phyloP scores from a whole-genome alignment of 2,113 vertebrate species.

The Indicator indicator region DNA sequence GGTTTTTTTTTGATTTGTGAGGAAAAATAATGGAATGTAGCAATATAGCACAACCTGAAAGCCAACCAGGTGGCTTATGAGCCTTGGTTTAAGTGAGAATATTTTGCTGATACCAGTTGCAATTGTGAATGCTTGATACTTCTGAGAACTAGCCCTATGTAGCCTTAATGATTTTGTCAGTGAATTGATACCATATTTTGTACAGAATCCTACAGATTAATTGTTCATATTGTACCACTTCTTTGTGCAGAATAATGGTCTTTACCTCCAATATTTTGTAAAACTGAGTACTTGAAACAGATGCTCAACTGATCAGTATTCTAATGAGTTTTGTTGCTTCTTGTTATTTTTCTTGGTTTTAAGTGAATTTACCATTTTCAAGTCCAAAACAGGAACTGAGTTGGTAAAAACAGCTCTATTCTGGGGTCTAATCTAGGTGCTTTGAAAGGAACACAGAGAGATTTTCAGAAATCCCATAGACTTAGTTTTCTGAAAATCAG shows the following conservation, averaged over 20 bases:
- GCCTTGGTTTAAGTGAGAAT: background rate
- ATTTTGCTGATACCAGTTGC: background rate
- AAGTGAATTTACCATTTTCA: background rate
- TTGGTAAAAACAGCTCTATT: background rate
- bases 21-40: background rate
- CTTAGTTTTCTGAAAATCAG: background rate
- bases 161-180: background rate
- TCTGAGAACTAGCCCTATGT: background rate
- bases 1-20: background rate
- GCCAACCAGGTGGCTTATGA: background rate
- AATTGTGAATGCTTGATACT: background rate
- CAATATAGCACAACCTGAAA: background rate
- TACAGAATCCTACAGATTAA: background rate
- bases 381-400: background rate
- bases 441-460: background rate
- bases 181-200: rapidly evolving
- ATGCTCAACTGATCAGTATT: background rate
- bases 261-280: background rate
- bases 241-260: background rate
- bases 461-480: background rate
- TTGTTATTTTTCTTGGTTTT: background rate
- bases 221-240: background rate
- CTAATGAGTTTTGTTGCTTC: background rate
- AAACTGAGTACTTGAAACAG: background rate
- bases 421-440: background rate